Base-by-base conservation (phyloP, 2,113 vertebrate species). In the Elgaria multicarinata region DNA sequence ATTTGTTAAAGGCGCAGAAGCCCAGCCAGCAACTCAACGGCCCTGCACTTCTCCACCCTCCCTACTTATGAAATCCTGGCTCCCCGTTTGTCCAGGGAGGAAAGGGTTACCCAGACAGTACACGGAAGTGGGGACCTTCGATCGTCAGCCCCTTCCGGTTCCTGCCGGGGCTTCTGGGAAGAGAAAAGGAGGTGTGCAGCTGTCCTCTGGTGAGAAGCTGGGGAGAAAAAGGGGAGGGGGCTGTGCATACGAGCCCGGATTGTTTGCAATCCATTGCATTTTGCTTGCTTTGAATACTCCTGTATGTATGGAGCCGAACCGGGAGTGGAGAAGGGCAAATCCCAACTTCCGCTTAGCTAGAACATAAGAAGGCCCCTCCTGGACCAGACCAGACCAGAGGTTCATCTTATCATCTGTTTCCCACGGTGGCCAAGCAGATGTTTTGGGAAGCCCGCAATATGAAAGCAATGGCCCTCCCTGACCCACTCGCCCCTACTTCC, bases 181-280 rank as follows among this genome's bases (percentile, higher is more conserved):
- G n/a, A 2, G 20, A 31, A 16, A 31, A 1, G 87, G 22, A 28
- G 44, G 26, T n/a, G 8, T 2, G 82, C 20, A 2, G 58, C 9
- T 4, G 36, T 9, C 39, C 22, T 10, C 0, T 12, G 81, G 58
- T 77, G 2, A 55, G 58, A 53, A 22, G 4, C 16, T 28, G 79
- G n/a, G 39, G 39, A 39, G 24, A 13, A 24, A 53, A 1, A 69
- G 14, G 44, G 0, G 31, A 10, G 0, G 3, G 14, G 13, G 14
- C 14, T 10, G 26, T n/a, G 67, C 16, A n/a, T 10, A 7, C 2
- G 66, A 13, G 1, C 31, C 20, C 36, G 66, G 33, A 14, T 24
- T 12, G 18, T 9, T 36, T 58, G 53, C 50, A 55, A 2, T 8
- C 18, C 4, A 7, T 9, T n/a, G 7, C 31, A 18, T 72, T n/a